These are phyloP conservation scores for Zoanthus sociatus DNA, from an alignment of 92 coral and sea anemone genomes.

Conservation along the genomic window DNA sequence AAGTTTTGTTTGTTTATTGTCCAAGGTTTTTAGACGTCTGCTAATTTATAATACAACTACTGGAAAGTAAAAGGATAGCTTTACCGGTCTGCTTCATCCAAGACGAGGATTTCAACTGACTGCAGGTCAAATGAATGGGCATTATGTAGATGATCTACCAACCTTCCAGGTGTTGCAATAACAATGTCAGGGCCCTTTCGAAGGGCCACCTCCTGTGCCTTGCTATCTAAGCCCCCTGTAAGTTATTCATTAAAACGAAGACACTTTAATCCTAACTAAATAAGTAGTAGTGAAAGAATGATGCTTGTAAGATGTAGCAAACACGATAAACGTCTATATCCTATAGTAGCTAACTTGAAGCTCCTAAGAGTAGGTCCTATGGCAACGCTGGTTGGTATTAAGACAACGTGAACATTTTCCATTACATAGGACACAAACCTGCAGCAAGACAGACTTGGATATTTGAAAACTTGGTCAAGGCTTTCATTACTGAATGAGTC, in stretches of 20 bases:
- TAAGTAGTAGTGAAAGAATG: neutral
- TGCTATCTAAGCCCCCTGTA: conserved; percentile 90
- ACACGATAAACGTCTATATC: too few relatives aligned
- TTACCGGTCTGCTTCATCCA: conserved; percentile 96
- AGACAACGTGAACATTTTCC: neutral
- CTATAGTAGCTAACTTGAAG: too few relatives aligned
- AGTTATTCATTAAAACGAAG: neutral
- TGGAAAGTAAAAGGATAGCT: too few relatives aligned
- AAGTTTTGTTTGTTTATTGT: neutral
- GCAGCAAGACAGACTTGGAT: conserved; percentile 92
- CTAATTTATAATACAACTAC: neutral
- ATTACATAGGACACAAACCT: conserved; percentile 60
- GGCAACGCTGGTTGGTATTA: too few relatives aligned
- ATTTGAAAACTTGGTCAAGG: conserved; percentile 83
- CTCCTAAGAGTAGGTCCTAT: too few relatives aligned
- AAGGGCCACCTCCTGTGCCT: conserved; percentile 88
- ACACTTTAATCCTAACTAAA: neutral
- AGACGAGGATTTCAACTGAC: conserved; percentile 87
- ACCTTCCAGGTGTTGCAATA: conserved; percentile 96
- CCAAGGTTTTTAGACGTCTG: neutral
- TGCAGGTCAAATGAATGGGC: conserved; percentile 94
- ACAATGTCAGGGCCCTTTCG: conserved; percentile 96
- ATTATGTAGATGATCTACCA: conserved; percentile 95
- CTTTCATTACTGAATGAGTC: conserved; percentile 92
- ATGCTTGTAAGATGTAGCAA: neutral